These are phyloP conservation scores for Actinemys pallida DNA, from an alignment of 2,113 vertebrate genomes.

Conservation along the genomic window DNA sequence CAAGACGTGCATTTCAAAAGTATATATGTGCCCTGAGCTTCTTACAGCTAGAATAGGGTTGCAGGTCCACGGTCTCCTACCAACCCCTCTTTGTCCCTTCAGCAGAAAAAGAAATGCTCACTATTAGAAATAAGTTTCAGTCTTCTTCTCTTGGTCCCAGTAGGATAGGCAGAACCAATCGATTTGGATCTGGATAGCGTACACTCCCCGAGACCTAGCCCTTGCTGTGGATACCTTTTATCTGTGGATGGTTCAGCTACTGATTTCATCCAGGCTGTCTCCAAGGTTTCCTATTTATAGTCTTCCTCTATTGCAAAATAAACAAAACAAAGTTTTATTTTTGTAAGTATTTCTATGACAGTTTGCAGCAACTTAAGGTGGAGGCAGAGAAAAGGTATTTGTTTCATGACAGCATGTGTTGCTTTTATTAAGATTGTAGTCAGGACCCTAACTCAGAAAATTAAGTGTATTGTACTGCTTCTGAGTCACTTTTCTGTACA, in stretches of 20 bases:
- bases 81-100: background rate
- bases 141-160: background rate
- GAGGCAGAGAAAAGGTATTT: background rate
- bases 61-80: background rate
- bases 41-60: background rate
- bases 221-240: background rate
- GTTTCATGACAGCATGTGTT: background rate
- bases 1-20: background rate
- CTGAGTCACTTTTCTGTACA: background rate
- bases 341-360: background rate
- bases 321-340: background rate
- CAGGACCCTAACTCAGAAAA: background rate
- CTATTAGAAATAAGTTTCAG: no score
- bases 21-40: background rate
- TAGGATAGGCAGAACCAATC: background rate
- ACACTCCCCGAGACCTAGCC: background rate
- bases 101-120: background rate
- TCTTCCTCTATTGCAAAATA: background rate
- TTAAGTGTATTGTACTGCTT: background rate
- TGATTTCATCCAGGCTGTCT: background rate
- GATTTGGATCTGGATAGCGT: background rate
- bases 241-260: background rate
- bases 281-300: background rate
- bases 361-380: background rate
- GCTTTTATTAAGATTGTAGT: background rate